Evolutionary conservation across 2,797 vertebrate genomes (phyloP).

Genomic region (Psittacula echo): DNA sequence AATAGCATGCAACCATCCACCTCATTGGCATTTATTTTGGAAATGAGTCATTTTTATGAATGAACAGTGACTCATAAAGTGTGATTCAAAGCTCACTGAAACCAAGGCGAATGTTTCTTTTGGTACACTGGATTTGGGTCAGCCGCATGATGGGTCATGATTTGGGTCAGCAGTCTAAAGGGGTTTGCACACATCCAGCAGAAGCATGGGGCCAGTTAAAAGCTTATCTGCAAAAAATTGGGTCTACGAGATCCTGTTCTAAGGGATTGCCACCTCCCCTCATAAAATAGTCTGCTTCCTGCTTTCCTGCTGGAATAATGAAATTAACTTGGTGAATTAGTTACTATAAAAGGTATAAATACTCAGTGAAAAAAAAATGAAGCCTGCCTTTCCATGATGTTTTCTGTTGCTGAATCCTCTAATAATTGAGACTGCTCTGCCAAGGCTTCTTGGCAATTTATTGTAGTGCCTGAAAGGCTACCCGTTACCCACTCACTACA

Average conservation of each 20-base stretch:
- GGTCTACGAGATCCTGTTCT: background rate
- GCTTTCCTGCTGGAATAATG: background rate
- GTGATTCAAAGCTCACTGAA: background rate
- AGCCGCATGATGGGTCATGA: background rate
- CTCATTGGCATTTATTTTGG: background rate
- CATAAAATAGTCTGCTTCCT: background rate
- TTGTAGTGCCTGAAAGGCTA: background rate
- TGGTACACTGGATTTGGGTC: background rate
- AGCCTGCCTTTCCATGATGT: background rate
- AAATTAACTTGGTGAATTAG: constrained; percentile 20
- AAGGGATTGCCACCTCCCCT: background rate
- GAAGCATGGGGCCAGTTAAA: background rate
- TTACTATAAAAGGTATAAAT: constrained; percentile 13
- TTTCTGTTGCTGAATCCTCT: constrained; percentile 18
- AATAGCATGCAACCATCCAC: background rate
- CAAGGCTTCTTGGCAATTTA: background rate
- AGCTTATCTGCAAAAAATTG: background rate
- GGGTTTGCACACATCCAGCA: background rate
- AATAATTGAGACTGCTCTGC: background rate
- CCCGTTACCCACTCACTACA: rapidly evolving
- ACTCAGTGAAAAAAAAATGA: background rate
- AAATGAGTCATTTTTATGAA: background rate
- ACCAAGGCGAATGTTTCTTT: background rate
- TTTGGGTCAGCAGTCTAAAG: background rate
- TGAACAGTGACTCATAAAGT: background rate